Conservation (phyloP, 1,140 invertebrate species). For the Gonatopus flavifemur region DNA sequence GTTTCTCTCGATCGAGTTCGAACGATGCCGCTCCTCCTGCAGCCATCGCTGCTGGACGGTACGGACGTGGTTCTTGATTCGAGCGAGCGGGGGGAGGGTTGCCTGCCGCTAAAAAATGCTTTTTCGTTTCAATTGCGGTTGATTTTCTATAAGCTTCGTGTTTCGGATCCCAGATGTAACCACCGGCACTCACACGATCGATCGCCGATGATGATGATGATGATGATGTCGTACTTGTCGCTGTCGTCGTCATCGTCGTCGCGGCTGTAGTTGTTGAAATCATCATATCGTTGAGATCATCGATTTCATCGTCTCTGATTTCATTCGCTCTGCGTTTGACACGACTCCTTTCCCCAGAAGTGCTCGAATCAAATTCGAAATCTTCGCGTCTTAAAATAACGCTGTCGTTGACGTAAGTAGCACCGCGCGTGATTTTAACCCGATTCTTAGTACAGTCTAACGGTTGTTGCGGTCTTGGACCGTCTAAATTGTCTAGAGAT, state of each 20-base stretch:
- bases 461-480: slow-evolving; percentile 25
- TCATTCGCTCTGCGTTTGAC: slow-evolving; percentile 30
- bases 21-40: slow-evolving; percentile 47
- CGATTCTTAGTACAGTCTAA: slow-evolving; percentile 15
- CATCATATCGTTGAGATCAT: neutral
- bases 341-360: slow-evolving; percentile 19
- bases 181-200: slow-evolving; percentile 40
- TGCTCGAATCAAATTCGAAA: too few relatives aligned
- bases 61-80: slow-evolving; percentile 29
- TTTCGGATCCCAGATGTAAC: slow-evolving; percentile 57
- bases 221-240: slow-evolving; percentile 32
- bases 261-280: neutral
- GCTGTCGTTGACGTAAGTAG: slow-evolving; percentile 75
- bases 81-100: slow-evolving; percentile 49
- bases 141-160: slow-evolving; percentile 43
- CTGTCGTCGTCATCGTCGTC: slow-evolving; percentile 19
- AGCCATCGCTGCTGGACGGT: slow-evolving; percentile 18
- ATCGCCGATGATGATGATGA: slow-evolving; percentile 49
- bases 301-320: slow-evolving; percentile 30
- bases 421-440: slow-evolving; percentile 64
- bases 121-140: slow-evolving; percentile 12
- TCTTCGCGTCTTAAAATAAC: slow-evolving; percentile 39
- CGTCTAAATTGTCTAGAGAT: slow-evolving; percentile 77
- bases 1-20: slow-evolving; percentile 81
- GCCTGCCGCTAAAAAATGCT: slow-evolving; percentile 63